Conservation (phyloP, 2,113 vertebrate species). For the Ancistrus triradiatus region DNA sequence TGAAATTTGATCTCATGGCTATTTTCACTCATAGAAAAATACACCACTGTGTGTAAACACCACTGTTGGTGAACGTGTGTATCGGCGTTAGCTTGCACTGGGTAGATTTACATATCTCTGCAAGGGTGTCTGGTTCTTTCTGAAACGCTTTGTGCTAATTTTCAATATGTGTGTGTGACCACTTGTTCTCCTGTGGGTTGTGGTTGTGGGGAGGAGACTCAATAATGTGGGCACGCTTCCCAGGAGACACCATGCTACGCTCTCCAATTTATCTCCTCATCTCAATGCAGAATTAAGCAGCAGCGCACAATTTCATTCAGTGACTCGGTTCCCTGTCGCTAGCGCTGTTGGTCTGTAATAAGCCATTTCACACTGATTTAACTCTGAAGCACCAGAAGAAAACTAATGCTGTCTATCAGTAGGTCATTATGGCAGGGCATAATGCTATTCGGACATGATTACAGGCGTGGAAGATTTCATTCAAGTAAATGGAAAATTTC, state of each 20-base stretch:
- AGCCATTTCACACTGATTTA: slow-evolving; percentile 37
- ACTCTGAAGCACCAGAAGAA: slow-evolving; percentile 10
- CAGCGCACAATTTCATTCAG: slow-evolving; percentile 39
- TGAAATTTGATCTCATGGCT: no score
- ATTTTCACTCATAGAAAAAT: no score
- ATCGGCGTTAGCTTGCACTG: no score
- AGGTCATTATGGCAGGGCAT: neutral
- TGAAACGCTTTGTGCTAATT: slow-evolving; percentile 11
- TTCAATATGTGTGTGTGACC: slow-evolving; percentile 5
- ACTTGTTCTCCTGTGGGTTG: neutral
- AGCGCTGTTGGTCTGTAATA: slow-evolving; percentile 26
- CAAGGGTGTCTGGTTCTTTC: neutral
- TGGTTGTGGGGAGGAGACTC: slow-evolving; percentile 9
- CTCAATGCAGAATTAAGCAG: slow-evolving; percentile 39
- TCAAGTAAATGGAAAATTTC: neutral
- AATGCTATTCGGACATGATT: slow-evolving; percentile 22
- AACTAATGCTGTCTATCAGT: slow-evolving; percentile 31
- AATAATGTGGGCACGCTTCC: slow-evolving; percentile 8
- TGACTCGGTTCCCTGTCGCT: slow-evolving; percentile 17
- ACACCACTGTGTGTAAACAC: no score
- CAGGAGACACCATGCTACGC: slow-evolving; percentile 42
- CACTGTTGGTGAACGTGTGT: no score
- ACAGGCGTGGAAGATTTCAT: neutral
- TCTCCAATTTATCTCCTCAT: slow-evolving; percentile 48
- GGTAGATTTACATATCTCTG: neutral